Percentiles rank a stretch among this genome's conserved stretches.
Conservation (phyloP, 1,140 invertebrate genomes). For the Trinorchestia longiramus region DNA sequence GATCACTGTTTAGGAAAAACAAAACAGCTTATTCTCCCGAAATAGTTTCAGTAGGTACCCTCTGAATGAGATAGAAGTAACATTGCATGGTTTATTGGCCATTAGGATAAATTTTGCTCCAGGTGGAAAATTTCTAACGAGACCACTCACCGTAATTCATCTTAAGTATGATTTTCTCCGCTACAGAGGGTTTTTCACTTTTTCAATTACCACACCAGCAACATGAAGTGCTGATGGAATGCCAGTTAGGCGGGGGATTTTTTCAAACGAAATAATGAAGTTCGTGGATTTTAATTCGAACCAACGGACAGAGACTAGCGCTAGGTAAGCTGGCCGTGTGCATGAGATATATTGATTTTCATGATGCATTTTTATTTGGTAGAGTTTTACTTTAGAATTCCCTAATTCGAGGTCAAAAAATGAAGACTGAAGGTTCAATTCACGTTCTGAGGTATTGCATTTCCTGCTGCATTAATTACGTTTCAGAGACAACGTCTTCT, state of each 20-base stretch:
- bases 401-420: background rate
- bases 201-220: background rate
- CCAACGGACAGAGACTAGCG: background rate
- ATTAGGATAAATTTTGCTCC: background rate
- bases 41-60: background rate
- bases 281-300: background rate
- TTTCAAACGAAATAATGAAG: background rate
- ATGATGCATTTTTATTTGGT: background rate
- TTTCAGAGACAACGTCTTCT: too few relatives aligned
- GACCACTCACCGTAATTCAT: background rate
- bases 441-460: too few relatives aligned
- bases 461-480: too few relatives aligned
- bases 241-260: background rate
- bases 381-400: background rate
- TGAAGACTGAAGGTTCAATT: background rate
- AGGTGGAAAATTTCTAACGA: background rate
- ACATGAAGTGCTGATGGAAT: background rate
- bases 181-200: background rate
- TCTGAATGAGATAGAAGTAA: background rate
- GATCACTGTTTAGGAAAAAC: background rate
- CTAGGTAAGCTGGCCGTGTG: background rate
- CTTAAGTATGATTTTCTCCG: background rate
- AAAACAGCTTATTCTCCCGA: background rate
- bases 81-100: background rate
- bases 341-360: background rate